phyloP scores from a whole-genome alignment of 2,888 invertebrate genomes.

The Monopis laevigella region DNA sequence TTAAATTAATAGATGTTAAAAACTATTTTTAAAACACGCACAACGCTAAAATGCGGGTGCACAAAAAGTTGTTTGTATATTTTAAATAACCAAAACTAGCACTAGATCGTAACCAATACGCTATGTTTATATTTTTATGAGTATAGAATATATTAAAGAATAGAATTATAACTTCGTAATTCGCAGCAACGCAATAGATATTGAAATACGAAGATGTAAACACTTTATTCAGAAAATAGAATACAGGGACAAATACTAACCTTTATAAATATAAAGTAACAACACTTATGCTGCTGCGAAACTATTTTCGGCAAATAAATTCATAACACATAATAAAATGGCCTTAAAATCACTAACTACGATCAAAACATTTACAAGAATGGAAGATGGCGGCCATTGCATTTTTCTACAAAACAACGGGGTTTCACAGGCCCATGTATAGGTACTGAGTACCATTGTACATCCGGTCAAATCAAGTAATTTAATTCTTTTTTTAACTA shows the following conservation, averaged over 20 bases:
- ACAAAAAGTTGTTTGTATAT: too few species aligned
- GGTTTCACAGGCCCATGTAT: slow-evolving; percentile 61
- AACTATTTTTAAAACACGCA: too few species aligned
- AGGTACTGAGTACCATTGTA: slow-evolving; percentile 29
- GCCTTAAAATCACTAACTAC: slow-evolving; percentile 61
- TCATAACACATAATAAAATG: slow-evolving; percentile 54
- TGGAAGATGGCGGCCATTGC: slow-evolving; percentile 89
- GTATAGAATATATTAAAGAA: too few species aligned
- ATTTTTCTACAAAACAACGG: slow-evolving; percentile 80
- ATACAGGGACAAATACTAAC: slow-evolving; percentile 43
- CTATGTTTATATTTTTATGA: too few species aligned
- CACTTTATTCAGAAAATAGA: slow-evolving; percentile 65
- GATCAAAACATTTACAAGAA: slow-evolving; percentile 82
- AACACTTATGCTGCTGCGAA: slow-evolving; percentile 49
- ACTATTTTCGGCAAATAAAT: slow-evolving; percentile 52
- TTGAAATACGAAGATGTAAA: slow-evolving; percentile 76
- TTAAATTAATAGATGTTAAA: too few species aligned
- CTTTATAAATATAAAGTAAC: slow-evolving; percentile 38
- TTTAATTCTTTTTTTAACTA: background rate
- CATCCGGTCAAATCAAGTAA: slow-evolving; percentile 41
- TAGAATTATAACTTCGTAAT: too few species aligned
- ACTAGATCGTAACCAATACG: too few species aligned
- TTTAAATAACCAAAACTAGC: too few species aligned
- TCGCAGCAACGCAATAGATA: slow-evolving; percentile 67
- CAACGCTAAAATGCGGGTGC: too few species aligned